Percentiles rank a stretch among this genome's conserved stretches.
Conservation (phyloP, 2,113 vertebrate genomes). For the Xiphophorus couchianus region DNA sequence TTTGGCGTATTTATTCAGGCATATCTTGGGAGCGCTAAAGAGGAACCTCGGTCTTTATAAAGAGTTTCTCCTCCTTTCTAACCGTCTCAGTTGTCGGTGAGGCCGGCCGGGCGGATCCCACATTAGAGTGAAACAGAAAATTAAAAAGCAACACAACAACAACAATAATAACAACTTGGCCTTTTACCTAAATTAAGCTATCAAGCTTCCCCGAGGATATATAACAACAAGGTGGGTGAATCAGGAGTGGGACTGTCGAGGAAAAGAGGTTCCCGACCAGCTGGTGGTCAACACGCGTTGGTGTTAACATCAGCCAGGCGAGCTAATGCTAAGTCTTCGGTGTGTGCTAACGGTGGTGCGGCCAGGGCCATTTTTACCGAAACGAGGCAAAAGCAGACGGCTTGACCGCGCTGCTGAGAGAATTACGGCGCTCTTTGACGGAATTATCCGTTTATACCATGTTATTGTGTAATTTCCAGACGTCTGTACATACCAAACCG, state of each 20-base stretch:
- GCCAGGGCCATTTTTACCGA: slow-evolving; percentile 62
- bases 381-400: slow-evolving; percentile 13
- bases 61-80: slow-evolving; percentile 69
- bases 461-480: not conserved
- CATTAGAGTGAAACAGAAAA: slow-evolving; percentile 66
- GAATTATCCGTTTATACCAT: not conserved
- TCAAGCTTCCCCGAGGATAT: slow-evolving; percentile 74
- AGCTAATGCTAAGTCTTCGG: slow-evolving; percentile 59
- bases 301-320: slow-evolving; percentile 38
- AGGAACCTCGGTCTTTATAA: slow-evolving; percentile 77
- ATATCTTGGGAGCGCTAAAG: slow-evolving; percentile 44
- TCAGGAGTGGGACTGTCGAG: not conserved
- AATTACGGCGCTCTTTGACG: not conserved
- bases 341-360: slow-evolving; percentile 55
- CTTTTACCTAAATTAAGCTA: slow-evolving; percentile 49
- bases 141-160: slow-evolving; percentile 74
- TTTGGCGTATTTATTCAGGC: slow-evolving; percentile 41
- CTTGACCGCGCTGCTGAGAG: not conserved
- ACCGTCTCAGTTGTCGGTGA: slow-evolving; percentile 85
- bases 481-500: not conserved
- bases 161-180: slow-evolving; percentile 67
- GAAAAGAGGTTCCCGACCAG: slow-evolving; percentile 29
- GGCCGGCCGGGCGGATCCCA: slow-evolving; percentile 85
- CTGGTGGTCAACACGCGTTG: slow-evolving; percentile 52
- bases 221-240: slow-evolving; percentile 76